phyloP scores from a whole-genome alignment of 1,140 invertebrate genomes.

The Laupala kohalensis region DNA sequence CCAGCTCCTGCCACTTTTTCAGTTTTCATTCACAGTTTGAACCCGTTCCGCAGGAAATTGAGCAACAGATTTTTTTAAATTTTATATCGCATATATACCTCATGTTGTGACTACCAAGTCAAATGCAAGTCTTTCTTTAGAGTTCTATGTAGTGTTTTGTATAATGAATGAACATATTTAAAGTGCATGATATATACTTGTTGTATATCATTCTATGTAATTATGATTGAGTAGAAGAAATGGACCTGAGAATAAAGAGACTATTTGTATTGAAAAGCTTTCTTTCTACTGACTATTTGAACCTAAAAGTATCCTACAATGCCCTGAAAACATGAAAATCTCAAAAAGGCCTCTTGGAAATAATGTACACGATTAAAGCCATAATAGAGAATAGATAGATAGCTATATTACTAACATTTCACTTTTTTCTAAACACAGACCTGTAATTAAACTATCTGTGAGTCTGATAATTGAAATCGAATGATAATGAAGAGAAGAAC shows the following conservation, averaged over 20 bases:
- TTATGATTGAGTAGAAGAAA: neutral
- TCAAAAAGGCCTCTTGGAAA: no score
- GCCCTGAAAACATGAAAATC: neutral
- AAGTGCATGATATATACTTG: neutral
- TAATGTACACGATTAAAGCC: no score
- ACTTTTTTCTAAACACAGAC: no score
- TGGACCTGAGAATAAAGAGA: neutral
- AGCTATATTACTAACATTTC: no score
- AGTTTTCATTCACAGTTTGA: neutral
- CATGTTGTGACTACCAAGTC: neutral
- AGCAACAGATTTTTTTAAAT: neutral
- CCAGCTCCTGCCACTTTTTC: neutral
- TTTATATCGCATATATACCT: neutral
- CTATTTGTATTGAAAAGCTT: neutral
- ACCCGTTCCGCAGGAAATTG: neutral
- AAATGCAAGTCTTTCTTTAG: neutral
- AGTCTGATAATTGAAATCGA: no score
- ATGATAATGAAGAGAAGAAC: no score
- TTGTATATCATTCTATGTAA: neutral
- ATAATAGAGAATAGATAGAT: no score
- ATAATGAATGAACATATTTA: neutral
- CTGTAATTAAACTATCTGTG: no score
- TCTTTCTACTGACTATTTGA: neutral
- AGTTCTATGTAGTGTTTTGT: neutral
- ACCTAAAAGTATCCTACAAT: constrained; percentile 18